Evolutionary conservation across 1,140 invertebrate species (phyloP).

Genomic region (Neomicropteryx cornuta): DNA sequence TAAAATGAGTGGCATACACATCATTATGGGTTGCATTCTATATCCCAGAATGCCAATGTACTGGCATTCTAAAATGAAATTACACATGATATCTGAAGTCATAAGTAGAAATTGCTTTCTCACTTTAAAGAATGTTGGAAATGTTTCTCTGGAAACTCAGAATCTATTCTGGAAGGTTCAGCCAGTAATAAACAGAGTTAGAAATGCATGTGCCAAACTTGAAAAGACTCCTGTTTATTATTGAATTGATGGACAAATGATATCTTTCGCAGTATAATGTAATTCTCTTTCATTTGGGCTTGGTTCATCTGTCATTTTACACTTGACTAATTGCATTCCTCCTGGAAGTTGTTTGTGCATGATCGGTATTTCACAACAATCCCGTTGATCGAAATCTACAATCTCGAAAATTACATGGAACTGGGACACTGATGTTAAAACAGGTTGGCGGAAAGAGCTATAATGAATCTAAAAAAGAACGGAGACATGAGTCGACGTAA

Average conservation of each 20-base stretch:
- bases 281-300: conserved; percentile 8
- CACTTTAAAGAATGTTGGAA: conserved; percentile 9
- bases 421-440: conserved; percentile 13
- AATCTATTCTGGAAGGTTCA: conserved; percentile 18
- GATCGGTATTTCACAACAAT: conserved; percentile 16
- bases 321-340: conserved; percentile 13
- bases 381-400: conserved; percentile 12
- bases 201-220: conserved; percentile 12
- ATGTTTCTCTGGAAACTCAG: conserved; percentile 8
- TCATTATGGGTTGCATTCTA: conserved; percentile 14
- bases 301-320: conserved; percentile 14
- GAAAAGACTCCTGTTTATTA: conserved; percentile 13
- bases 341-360: conserved; percentile 14
- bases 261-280: conserved; percentile 9
- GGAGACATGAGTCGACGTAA: conserved; percentile 10
- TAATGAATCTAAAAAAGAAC: conserved; percentile 13
- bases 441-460: conserved; percentile 9
- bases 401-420: conserved; percentile 6
- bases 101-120: conserved; percentile 12
- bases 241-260: conserved; percentile 15
- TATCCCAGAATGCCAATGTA: conserved; percentile 15
- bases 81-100: conserved; percentile 7
- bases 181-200: conserved; percentile 12
- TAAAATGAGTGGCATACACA: conserved; percentile 8
- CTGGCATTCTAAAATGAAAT: conserved; percentile 11